phyloP scores from a whole-genome alignment of 2,113 vertebrate genomes.

The Rhinichthys klamathensis region DNA sequence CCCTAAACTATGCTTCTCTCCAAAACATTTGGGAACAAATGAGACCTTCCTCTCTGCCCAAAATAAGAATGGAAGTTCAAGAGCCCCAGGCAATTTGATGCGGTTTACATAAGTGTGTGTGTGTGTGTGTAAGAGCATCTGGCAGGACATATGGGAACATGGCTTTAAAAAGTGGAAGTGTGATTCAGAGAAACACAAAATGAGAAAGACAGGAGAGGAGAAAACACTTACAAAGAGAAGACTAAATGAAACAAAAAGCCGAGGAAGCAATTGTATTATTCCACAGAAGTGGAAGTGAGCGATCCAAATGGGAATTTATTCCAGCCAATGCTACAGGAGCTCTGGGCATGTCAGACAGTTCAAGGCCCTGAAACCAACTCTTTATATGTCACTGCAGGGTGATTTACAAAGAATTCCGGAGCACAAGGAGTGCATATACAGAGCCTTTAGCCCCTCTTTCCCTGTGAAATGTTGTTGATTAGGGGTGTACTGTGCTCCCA shows the following conservation, averaged over 20 bases:
- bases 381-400: too few relatives aligned
- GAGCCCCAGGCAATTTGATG: constrained; percentile 3
- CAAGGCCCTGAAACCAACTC: too few relatives aligned
- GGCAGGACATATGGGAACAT: constrained; percentile 7
- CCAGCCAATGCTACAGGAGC: neutral
- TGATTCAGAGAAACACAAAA: constrained; percentile 7
- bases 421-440: too few relatives aligned
- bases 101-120: constrained; percentile 15
- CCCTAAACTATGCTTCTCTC: neutral
- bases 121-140: constrained; percentile 3
- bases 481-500: too few relatives aligned
- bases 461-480: too few relatives aligned
- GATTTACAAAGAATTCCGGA: too few relatives aligned
- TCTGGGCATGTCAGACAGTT: neutral
- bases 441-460: too few relatives aligned
- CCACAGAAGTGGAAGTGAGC: neutral
- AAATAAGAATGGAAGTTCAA: constrained; percentile 22
- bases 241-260: neutral
- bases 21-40: constrained; percentile 24
- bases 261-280: neutral
- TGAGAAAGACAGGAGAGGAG: neutral
- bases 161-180: neutral
- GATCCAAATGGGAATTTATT: neutral
- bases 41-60: neutral
- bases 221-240: neutral